A percentile compares a stretch with the other conserved stretches of the same genome.
These are phyloP conservation scores for Halisarca cf. caerulea DNA, from an alignment of 37 sponge, comb jelly and placozoan genomes.

Conservation along the genomic window DNA sequence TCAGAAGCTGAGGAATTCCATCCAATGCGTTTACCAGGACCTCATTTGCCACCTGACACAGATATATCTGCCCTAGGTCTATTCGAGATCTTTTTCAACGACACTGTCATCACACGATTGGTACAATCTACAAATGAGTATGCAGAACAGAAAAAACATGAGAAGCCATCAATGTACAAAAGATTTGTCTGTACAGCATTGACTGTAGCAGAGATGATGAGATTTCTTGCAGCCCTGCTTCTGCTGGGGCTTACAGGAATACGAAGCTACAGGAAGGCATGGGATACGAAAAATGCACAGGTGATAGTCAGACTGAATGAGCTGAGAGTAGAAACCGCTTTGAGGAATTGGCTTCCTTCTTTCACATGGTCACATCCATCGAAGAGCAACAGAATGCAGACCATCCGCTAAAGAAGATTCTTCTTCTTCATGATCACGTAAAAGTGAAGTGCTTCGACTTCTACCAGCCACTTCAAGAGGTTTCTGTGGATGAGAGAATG, in stretches of 20 bases:
- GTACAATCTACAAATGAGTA: slow-evolving; percentile 2
- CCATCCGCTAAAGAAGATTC: too few relatives aligned
- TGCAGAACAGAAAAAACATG: neutral
- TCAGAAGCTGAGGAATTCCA: neutral
- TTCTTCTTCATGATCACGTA: too few relatives aligned
- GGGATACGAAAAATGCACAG: neutral
- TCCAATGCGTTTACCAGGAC: slow-evolving; percentile 2
- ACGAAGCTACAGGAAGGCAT: too few relatives aligned
- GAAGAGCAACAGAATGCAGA: too few relatives aligned
- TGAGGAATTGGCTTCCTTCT: too few relatives aligned
- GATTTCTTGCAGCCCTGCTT: too few relatives aligned
- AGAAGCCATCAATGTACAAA: neutral
- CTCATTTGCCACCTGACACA: slow-evolving; percentile 1
- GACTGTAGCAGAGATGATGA: slow-evolving; percentile 1
- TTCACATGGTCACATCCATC: too few relatives aligned
- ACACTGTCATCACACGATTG: neutral
- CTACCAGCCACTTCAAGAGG: too few relatives aligned
- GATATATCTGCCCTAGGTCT: neutral
- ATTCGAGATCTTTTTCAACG: slow-evolving; percentile 26
- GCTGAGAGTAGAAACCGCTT: neutral
- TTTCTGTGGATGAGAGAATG: too few relatives aligned
- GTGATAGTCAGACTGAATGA: neutral
- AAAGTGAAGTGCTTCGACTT: too few relatives aligned
- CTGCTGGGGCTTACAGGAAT: too few relatives aligned
- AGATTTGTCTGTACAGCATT: neutral